Evolutionary conservation across 2,888 invertebrate species (phyloP), one percentile per base, ranked within the genome.

Genomic region (Hedya salicella): DNA sequence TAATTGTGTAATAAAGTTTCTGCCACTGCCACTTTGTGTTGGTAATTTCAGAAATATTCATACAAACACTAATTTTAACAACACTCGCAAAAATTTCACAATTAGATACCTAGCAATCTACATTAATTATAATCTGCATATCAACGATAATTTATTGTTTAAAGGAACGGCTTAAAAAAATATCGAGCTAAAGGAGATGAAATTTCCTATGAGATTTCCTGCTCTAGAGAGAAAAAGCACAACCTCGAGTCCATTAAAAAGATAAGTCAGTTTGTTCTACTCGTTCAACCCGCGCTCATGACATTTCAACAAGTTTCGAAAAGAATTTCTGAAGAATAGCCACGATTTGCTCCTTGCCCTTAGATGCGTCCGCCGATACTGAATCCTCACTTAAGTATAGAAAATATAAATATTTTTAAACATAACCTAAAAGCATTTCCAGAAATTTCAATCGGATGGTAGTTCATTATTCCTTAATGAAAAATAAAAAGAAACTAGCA

Each of bases 291-390:
- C 52, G 32, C 62, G 61, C 44, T 70, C 73, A 68, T 65, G 71
- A 73, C 70, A 70, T 70, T 73, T 73, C 70, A 68, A 69, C 68
- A 69, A 52, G 70, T 56, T 49, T 60, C 56, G 60, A 57, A 62
- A 60, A 69, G 71, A 69, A 69, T 72, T 69, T 77, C 73, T 81
- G 79, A 80, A 77, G 78, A 78, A 75, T 77, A 70, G 73, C 71
- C 80, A 80, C 80, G 80, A 80, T 65, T 75, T 76, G 74, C 75
- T 62, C 75, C 72, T 49, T 66, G 73, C 62, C 71, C 75, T 67
- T 19, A 68, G 75, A 75, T 73, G 40, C 21, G 50, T 46, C n/a
- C 30, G 30, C 14, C 52, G 74, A 73, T 73, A 72, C 53, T 39
- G 63, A 42, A 46, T 66, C 63, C 65, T 48, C 48, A 44, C 66